phyloP scores from a whole-genome alignment of 2,888 invertebrate species.

The Drosophila imparisetae region DNA sequence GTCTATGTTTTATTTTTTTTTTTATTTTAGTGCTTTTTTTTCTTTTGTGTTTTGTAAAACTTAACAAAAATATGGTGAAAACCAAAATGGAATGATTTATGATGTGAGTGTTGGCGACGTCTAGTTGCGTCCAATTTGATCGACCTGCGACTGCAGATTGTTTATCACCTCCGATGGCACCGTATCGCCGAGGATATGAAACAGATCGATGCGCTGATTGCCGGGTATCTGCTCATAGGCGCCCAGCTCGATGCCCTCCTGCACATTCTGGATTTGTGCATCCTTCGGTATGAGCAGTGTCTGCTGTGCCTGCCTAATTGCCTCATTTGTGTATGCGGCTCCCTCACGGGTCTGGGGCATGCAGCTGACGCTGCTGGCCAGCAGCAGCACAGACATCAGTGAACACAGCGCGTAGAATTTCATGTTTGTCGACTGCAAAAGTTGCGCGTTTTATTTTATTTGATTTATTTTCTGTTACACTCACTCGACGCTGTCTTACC shows the following conservation, averaged over 20 bases:
- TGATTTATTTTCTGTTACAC: conserved; percentile 11
- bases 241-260: conserved; percentile 93
- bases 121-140: conserved; percentile 91
- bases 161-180: conserved; percentile 94
- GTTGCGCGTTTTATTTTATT: conserved; percentile 27
- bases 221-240: conserved; percentile 95
- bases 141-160: conserved; percentile 93
- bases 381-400: conserved; percentile 69
- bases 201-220: conserved; percentile 93
- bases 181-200: conserved; percentile 93
- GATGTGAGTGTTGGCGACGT: background rate
- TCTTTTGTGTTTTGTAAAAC: conserved; percentile 45
- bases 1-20: conserved; percentile 6
- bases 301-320: conserved; percentile 94
- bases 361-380: conserved; percentile 54
- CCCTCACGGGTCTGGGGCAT: conserved; percentile 91
- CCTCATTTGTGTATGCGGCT: conserved; percentile 92
- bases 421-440: conserved; percentile 54
- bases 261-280: conserved; percentile 93
- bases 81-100: conserved; percentile 45
- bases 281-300: conserved; percentile 94
- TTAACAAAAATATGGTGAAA: conserved; percentile 66
- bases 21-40: conserved; percentile 22
- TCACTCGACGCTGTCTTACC: conserved; percentile 70
- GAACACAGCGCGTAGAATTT: conserved; percentile 71